A percentile compares a stretch with the other conserved stretches of the same genome.
phyloP scores from a whole-genome alignment of 2,888 invertebrate species.

The Amiota minor region DNA sequence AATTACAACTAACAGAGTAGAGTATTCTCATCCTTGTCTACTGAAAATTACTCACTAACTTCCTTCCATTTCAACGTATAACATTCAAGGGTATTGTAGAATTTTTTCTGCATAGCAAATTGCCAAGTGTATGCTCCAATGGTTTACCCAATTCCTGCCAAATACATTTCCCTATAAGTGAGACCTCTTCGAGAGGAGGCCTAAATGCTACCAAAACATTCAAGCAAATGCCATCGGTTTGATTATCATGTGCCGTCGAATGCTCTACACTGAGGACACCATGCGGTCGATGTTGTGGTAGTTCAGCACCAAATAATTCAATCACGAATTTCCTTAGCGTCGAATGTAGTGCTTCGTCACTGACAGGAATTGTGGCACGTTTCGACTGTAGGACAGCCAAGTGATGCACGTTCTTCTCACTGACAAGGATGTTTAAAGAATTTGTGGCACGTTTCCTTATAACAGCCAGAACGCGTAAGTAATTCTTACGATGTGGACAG shows the following conservation, averaged over 20 bases:
- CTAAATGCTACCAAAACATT: conserved; percentile 88
- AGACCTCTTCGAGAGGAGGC: conserved; percentile 88
- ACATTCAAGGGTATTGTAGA: conserved; percentile 88
- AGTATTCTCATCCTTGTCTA: too few relatives aligned
- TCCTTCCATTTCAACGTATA: conserved; percentile 76
- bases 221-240: conserved; percentile 85
- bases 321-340: conserved; percentile 92
- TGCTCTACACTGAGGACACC: conserved; percentile 87
- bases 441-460: conserved; percentile 88
- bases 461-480: conserved; percentile 85
- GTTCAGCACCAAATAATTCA: conserved; percentile 90
- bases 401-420: conserved; percentile 88
- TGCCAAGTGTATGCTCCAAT: conserved; percentile 79
- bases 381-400: conserved; percentile 91
- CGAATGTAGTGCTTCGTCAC: conserved; percentile 85
- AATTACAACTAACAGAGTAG: not conserved
- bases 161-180: conserved; percentile 89
- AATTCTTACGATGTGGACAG: conserved; percentile 81
- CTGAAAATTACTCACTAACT: too few relatives aligned
- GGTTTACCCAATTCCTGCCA: conserved; percentile 88
- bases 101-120: conserved; percentile 81
- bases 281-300: conserved; percentile 85
- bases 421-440: conserved; percentile 86
- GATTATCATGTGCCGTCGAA: conserved; percentile 74
- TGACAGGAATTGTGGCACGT: conserved; percentile 92